A percentile compares a stretch with the other conserved stretches of the same genome.
Evolutionary conservation across 2,797 vertebrate species (phyloP).

Genomic region (Spea hammondii): DNA sequence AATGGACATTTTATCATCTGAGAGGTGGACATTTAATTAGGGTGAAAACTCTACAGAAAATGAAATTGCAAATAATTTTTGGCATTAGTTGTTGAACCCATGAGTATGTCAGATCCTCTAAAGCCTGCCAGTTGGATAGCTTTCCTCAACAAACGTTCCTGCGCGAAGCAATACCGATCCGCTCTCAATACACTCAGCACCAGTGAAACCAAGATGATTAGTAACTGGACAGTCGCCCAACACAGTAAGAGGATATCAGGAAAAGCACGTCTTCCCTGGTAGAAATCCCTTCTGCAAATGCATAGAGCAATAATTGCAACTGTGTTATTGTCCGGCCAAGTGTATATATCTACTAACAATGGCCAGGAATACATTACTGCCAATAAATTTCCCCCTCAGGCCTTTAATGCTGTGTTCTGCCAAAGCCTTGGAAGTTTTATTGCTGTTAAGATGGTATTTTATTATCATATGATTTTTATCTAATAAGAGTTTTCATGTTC

Average conservation of each 20-base stretch:
- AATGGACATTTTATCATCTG: slow-evolving; percentile 51
- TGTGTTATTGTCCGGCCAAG: slow-evolving; percentile 47
- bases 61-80: slow-evolving; percentile 51
- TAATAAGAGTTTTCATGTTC: slow-evolving; percentile 46
- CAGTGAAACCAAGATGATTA: slow-evolving; percentile 53
- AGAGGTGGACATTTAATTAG: slow-evolving; percentile 52
- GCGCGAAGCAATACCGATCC: slow-evolving; percentile 35
- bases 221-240: slow-evolving; percentile 45
- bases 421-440: slow-evolving; percentile 43
- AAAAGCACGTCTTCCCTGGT: slow-evolving; percentile 36
- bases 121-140: slow-evolving; percentile 46
- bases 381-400: slow-evolving; percentile 46
- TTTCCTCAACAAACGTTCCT: slow-evolving; percentile 47
- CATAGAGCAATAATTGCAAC: slow-evolving; percentile 47
- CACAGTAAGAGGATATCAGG: slow-evolving; percentile 48
- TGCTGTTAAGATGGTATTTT: slow-evolving; percentile 43
- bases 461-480: slow-evolving; percentile 46
- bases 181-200: slow-evolving; percentile 52
- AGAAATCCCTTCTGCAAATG: slow-evolving; percentile 49
- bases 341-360: slow-evolving; percentile 47
- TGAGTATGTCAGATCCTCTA: slow-evolving; percentile 46
- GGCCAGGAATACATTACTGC: slow-evolving; percentile 50
- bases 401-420: slow-evolving; percentile 20
- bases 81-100: slow-evolving; percentile 41
- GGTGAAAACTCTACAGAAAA: slow-evolving; percentile 50